Conservation (phyloP, 2,113 vertebrate species). For the Alligator mississippiensis region DNA sequence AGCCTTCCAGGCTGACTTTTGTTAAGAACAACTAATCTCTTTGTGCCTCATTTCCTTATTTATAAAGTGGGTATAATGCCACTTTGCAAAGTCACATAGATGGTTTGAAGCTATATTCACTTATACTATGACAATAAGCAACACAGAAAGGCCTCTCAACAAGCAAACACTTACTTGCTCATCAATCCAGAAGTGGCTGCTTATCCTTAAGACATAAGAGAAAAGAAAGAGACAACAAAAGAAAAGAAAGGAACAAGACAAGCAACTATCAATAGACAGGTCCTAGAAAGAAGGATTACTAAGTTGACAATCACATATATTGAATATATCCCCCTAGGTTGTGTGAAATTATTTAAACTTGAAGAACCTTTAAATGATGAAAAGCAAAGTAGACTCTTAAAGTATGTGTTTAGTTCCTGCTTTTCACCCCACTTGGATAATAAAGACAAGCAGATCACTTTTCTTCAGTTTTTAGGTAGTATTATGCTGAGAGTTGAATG, state of each 20-base stretch:
- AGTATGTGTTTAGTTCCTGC: not conserved
- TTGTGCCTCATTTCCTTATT: not conserved
- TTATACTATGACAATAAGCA: not conserved
- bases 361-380: not conserved
- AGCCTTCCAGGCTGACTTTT: not conserved
- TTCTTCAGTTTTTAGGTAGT: not conserved
- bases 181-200: not conserved
- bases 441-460: not conserved
- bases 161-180: not conserved
- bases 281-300: fast-evolving
- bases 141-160: not conserved
- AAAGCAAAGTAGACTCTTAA: not conserved
- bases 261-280: not conserved
- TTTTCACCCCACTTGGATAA: not conserved
- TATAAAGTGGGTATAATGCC: not conserved
- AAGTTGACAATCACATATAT: not conserved
- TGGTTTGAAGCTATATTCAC: not conserved
- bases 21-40: not conserved
- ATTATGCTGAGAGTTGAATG: not conserved
- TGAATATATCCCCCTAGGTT: not conserved
- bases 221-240: too few relatives aligned
- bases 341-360: not conserved
- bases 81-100: not conserved
- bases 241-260: not conserved
- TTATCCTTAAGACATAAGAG: not conserved